phyloP scores from a whole-genome alignment of 2,888 invertebrate species.

The Agrotis clavis region DNA sequence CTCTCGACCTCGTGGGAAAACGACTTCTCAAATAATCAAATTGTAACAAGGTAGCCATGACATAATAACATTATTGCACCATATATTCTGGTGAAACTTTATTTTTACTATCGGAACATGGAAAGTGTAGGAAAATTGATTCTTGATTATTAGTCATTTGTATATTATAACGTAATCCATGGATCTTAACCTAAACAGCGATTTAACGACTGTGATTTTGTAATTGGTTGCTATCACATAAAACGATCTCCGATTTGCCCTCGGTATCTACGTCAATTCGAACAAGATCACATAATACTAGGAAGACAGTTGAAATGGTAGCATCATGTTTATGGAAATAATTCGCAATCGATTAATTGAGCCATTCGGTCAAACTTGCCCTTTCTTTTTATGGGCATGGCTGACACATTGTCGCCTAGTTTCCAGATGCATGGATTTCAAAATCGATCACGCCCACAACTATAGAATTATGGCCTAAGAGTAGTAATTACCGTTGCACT shows the following conservation, averaged over 20 bases:
- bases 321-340: slow-evolving; percentile 32
- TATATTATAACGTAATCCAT: slow-evolving; percentile 43
- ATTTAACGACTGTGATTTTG: slow-evolving; percentile 23
- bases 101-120: slow-evolving; percentile 14
- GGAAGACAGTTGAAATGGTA: slow-evolving; percentile 22
- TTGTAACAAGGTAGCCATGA: slow-evolving; percentile 51
- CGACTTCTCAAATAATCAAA: slow-evolving; percentile 37
- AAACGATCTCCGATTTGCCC: slow-evolving; percentile 1
- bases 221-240: slow-evolving; percentile 13
- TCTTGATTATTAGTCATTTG: slow-evolving; percentile 34
- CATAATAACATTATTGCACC: slow-evolving; percentile 47
- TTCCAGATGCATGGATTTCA: slow-evolving; percentile 16
- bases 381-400: slow-evolving; percentile 26
- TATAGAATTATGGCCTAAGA: background rate
- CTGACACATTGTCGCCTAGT: background rate
- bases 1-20: slow-evolving; percentile 27
- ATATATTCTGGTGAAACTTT: slow-evolving; percentile 46
- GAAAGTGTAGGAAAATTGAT: slow-evolving; percentile 37
- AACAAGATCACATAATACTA: slow-evolving; percentile 39
- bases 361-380: slow-evolving; percentile 11
- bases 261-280: slow-evolving; percentile 23
- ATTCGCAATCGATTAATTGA: slow-evolving; percentile 33
- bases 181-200: slow-evolving; percentile 7
- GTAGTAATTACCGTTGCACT: slow-evolving; percentile 12
- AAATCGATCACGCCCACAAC: slow-evolving; percentile 12